Conservation (phyloP, 2,797 vertebrate species). For the Hydrocynus forskahlii region DNA sequence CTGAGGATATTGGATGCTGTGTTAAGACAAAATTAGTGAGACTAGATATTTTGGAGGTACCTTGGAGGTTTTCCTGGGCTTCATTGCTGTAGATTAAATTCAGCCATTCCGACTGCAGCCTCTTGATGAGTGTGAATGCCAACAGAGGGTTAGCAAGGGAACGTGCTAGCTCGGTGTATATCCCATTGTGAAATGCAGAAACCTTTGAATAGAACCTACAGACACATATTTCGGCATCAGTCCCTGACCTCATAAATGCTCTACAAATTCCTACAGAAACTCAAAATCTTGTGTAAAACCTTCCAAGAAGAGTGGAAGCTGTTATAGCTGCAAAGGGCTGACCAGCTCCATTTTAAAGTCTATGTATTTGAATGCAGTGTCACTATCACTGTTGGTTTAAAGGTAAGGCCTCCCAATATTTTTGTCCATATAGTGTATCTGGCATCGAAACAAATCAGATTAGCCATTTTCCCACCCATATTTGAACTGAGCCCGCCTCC, state of each 20-base stretch:
- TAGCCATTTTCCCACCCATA: background rate
- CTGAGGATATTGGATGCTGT: conserved; percentile 17
- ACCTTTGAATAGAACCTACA: conserved; percentile 89
- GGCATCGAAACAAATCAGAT: background rate
- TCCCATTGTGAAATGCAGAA: conserved; percentile 75
- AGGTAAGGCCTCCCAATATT: too few species aligned
- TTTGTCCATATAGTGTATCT: background rate
- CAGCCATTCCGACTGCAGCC: conserved; percentile 89
- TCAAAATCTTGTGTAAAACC: too few species aligned
- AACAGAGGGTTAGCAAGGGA: conserved; percentile 86
- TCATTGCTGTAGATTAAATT: conserved; percentile 85
- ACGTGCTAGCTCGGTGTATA: conserved; percentile 67
- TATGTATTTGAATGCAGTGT: too few species aligned
- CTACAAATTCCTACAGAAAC: too few species aligned
- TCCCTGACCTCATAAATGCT: too few species aligned
- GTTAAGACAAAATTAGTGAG: conserved; percentile 39
- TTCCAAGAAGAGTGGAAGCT: too few species aligned
- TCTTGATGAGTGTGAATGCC: conserved; percentile 91
- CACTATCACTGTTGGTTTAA: background rate
- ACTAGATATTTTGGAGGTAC: conserved; percentile 72
- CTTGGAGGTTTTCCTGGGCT: conserved; percentile 82
- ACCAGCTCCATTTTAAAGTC: too few species aligned
- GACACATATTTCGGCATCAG: background rate
- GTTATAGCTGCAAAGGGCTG: too few species aligned
- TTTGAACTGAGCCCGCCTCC: background rate